Evolutionary conservation across 2,888 invertebrate species (phyloP), one percentile per base, ranked within the genome.

Genomic region (Lymantria monacha): DNA sequence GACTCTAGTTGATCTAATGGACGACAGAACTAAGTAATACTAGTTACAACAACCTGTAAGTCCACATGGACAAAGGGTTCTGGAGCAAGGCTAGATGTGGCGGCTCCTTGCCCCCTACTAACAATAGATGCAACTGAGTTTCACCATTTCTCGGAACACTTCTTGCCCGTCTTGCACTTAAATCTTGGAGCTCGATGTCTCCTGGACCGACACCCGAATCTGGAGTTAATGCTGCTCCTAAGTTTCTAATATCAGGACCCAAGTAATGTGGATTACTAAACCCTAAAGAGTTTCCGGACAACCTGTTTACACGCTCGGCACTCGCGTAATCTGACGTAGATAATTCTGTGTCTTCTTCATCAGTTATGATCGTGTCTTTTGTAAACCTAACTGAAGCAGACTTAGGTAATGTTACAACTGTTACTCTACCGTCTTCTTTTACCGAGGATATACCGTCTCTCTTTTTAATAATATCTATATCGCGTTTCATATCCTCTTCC

Each of bases 31-130:
- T 63, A 66, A 37, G 22, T 45, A 49, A 54, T 33, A 45, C 11
- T 43, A 46, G 45, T 66, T 80, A 87, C 61, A 85, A 61, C 57
- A 96, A 80, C 65, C 95, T 93, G 59, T 96, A 92, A 66, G 94
- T 94, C 96, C 96, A 96, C 73, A 96, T 92, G 10, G 96, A 95
- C 37, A 96, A 92, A 9, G 96, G 96, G 67, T 95, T 91, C 72
- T 95, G 94, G 69, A 96, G 94, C 50, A 95, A 93, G 12, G 96
- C 95, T 3, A 95, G 93, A 66, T 96, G 95, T 11, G 95, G 95
- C 45, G 95, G 94, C 78, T 97, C 96, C 68, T 94, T 94, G 0
- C 97, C 97, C 0, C 97, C 97, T 54, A 96, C 93, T 51, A 97
- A 66, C 67, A 89, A 63, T 60, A 87, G 44, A 51, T 76, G 79